phyloP scores from a whole-genome alignment of 2,888 invertebrate species.

The Torymus texanus region DNA sequence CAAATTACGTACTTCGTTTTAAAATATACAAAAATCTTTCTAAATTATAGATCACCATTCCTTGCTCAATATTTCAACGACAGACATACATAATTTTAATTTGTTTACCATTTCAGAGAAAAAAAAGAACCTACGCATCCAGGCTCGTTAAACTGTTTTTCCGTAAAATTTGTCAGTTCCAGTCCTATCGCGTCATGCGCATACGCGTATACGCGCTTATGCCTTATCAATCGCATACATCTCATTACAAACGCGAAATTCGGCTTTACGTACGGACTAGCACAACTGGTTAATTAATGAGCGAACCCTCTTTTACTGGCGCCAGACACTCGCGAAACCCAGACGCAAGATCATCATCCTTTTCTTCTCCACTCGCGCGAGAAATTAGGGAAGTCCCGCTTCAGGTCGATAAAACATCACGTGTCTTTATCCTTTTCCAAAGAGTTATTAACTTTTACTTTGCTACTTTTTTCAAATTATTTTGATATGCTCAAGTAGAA shows the following conservation, averaged over 20 bases:
- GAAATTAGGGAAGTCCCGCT: slow-evolving; percentile 28
- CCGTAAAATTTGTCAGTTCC: slow-evolving; percentile 38
- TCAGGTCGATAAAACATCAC: neutral
- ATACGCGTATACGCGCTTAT: neutral
- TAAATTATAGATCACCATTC: slow-evolving; percentile 16
- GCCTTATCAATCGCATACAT: slow-evolving; percentile 33
- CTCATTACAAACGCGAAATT: slow-evolving; percentile 31
- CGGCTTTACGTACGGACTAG: slow-evolving; percentile 17
- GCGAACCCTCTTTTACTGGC: slow-evolving; percentile 18
- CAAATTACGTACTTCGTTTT: neutral
- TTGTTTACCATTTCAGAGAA: slow-evolving; percentile 42
- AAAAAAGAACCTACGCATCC: neutral
- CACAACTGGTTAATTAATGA: slow-evolving; percentile 53
- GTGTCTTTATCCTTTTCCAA: neutral
- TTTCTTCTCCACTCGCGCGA: neutral
- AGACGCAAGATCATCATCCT: slow-evolving; percentile 10
- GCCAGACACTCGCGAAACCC: slow-evolving; percentile 29
- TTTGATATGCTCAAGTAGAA: too few species aligned
- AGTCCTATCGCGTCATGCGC: slow-evolving; percentile 23
- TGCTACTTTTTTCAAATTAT: too few species aligned
- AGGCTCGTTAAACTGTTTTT: slow-evolving; percentile 45
- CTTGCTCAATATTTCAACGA: neutral
- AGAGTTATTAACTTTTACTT: neutral
- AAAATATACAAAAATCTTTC: neutral
- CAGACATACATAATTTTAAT: slow-evolving; percentile 16